Percentiles rank a stretch among this genome's conserved stretches.
phyloP scores from a whole-genome alignment of 2,797 vertebrate genomes.

The Sparidentex hasta region DNA sequence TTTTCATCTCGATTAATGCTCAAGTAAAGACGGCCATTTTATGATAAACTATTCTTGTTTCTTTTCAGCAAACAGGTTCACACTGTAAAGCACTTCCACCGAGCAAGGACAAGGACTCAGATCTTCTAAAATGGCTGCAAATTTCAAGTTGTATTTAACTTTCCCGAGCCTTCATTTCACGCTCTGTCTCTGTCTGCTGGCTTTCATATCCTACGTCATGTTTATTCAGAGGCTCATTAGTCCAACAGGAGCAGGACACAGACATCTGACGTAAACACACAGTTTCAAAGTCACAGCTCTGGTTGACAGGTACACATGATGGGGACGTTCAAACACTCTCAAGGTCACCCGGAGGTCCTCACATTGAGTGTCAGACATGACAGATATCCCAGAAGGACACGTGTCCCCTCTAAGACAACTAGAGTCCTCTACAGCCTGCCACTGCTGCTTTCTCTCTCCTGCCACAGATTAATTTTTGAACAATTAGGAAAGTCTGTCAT shows the following conservation, averaged over 20 bases:
- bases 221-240: neutral
- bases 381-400: slow-evolving; percentile 54
- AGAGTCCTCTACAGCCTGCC: slow-evolving; percentile 36
- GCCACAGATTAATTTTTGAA: slow-evolving; percentile 72
- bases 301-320: slow-evolving; percentile 42
- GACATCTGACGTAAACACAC: neutral
- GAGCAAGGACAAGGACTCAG: neutral
- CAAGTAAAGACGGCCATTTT: slow-evolving; percentile 44
- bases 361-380: slow-evolving; percentile 36
- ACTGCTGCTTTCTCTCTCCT: slow-evolving; percentile 47
- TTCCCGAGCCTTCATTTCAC: slow-evolving; percentile 4
- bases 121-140: slow-evolving; percentile 19
- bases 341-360: slow-evolving; percentile 67
- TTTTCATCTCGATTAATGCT: slow-evolving; percentile 20
- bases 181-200: neutral
- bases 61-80: slow-evolving; percentile 24
- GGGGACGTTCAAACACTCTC: slow-evolving; percentile 56
- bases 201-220: neutral
- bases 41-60: slow-evolving; percentile 27
- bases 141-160: slow-evolving; percentile 4
- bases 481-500: slow-evolving; percentile 82
- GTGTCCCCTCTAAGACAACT: slow-evolving; percentile 56
- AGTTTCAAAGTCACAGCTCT: slow-evolving; percentile 24
- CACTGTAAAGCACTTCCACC: neutral
- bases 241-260: neutral